A percentile compares a stretch with the other conserved stretches of the same genome.
Conservation (phyloP, 2,888 invertebrate genomes). For the Buathra laborator region DNA sequence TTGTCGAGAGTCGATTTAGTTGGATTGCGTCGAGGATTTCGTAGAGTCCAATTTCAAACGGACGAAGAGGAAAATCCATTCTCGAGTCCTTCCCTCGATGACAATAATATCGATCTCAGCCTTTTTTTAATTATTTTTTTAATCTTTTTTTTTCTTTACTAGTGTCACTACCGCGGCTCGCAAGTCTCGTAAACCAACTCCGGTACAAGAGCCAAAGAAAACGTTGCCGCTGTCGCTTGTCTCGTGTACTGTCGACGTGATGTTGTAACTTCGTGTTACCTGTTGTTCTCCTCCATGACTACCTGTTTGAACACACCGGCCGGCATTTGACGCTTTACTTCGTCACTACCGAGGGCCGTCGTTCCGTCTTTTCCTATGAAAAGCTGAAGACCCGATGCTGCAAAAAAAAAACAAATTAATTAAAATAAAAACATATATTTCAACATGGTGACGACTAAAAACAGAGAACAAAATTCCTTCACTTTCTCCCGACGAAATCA, state of each 20-base stretch:
- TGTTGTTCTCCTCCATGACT: constrained; percentile 92
- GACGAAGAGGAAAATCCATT: neutral
- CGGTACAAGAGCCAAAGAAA: constrained; percentile 82
- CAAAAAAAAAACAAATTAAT: constrained; percentile 76
- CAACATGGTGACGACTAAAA: neutral
- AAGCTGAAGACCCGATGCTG: constrained; percentile 95
- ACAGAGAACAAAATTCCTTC: too few relatives aligned
- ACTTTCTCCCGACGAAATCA: too few relatives aligned
- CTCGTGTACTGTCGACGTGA: constrained; percentile 80
- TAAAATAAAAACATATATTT: constrained; percentile 32
- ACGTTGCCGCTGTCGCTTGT: constrained; percentile 74
- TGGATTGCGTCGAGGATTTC: neutral
- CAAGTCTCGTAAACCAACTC: constrained; percentile 83
- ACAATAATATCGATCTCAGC: constrained; percentile 2
- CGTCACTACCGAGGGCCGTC: constrained; percentile 94
- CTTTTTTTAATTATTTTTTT: constrained; percentile 1
- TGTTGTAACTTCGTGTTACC: constrained; percentile 86
- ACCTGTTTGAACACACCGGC: constrained; percentile 92
- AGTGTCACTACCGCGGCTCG: constrained; percentile 80
- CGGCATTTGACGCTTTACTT: constrained; percentile 92
- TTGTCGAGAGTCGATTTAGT: neutral
- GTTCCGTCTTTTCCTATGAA: constrained; percentile 96
- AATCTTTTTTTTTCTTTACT: constrained; percentile 8
- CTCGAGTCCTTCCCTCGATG: constrained; percentile 5
- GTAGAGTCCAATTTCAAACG: neutral